These are phyloP conservation scores for Trichoplusia ni DNA, from an alignment of 1,140 invertebrate species.

Conservation along the genomic window DNA sequence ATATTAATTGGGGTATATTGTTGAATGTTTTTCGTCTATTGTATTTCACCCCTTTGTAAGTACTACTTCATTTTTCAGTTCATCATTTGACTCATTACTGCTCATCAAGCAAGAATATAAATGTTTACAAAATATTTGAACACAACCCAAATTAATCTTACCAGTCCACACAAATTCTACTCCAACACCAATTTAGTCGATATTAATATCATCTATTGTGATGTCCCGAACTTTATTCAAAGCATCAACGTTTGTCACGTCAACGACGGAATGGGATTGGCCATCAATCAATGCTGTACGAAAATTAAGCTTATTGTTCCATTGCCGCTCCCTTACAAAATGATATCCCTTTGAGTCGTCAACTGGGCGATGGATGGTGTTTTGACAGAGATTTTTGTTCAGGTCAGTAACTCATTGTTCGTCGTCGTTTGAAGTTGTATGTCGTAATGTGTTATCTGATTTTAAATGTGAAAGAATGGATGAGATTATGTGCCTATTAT, in stretches of 20 bases:
- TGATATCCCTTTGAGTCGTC: conserved; percentile 54
- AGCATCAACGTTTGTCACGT: conserved; percentile 61
- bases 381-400: conserved; percentile 41
- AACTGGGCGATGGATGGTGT: conserved; percentile 32
- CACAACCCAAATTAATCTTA: conserved; percentile 33
- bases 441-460: conserved; percentile 23
- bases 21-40: too few species aligned
- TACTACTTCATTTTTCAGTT: not conserved
- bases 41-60: too few species aligned
- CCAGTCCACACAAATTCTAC: conserved; percentile 12
- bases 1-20: too few species aligned
- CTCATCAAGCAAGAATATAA: conserved; percentile 8
- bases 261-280: conserved; percentile 65
- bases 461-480: conserved; percentile 15
- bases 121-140: conserved; percentile 28
- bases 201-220: conserved; percentile 55
- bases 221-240: conserved; percentile 54
- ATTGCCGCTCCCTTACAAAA: conserved; percentile 62
- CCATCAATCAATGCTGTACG: conserved; percentile 72
- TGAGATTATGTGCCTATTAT: conserved; percentile 7
- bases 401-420: conserved; percentile 33
- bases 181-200: conserved; percentile 30
- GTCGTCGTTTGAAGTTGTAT: conserved; percentile 12
- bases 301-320: conserved; percentile 76
- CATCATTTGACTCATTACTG: conserved; percentile 10